phyloP scores from a whole-genome alignment of 53 echinoderm and acorn worm genomes.

The Echinarachnius parma region DNA sequence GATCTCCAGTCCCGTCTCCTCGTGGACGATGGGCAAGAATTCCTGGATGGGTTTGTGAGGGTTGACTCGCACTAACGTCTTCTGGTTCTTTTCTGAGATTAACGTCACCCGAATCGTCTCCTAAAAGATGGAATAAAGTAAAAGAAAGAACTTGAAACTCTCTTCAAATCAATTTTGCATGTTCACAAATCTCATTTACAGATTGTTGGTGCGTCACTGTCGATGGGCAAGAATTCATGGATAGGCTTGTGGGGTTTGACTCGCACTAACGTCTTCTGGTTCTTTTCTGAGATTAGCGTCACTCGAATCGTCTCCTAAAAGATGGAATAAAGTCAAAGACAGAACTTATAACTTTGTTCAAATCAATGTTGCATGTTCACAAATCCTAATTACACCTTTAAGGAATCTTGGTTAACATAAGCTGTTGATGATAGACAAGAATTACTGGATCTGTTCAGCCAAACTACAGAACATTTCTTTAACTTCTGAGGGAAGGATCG shows the following conservation, averaged over 20 bases:
- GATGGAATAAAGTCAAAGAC: conserved; percentile 2
- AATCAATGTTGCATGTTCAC: no score
- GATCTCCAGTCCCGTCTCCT: conserved; percentile 73
- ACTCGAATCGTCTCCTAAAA: conserved; percentile 78
- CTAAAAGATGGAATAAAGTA: conserved; percentile 41
- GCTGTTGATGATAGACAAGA: no score
- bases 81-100: conserved; percentile 64
- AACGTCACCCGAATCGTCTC: conserved; percentile 84
- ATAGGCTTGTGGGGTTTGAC: conserved; percentile 83
- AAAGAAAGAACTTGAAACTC: no score
- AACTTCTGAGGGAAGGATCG: no score
- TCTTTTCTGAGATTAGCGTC: conserved; percentile 69
- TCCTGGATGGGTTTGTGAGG: conserved; percentile 77
- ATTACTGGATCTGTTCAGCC: no score
- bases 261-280: conserved; percentile 74
- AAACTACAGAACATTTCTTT: no score
- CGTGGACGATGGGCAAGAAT: conserved; percentile 71
- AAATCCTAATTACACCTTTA: no score
- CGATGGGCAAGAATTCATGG: conserved; percentile 68
- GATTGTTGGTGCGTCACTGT: no score
- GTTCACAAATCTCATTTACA: background rate
- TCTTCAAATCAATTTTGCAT: background rate
- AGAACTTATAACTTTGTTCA: no score
- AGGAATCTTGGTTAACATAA: no score
- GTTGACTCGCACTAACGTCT: conserved; percentile 77